Base-by-base conservation (phyloP, 1,140 invertebrate genomes). In the Papilio machaon region DNA sequence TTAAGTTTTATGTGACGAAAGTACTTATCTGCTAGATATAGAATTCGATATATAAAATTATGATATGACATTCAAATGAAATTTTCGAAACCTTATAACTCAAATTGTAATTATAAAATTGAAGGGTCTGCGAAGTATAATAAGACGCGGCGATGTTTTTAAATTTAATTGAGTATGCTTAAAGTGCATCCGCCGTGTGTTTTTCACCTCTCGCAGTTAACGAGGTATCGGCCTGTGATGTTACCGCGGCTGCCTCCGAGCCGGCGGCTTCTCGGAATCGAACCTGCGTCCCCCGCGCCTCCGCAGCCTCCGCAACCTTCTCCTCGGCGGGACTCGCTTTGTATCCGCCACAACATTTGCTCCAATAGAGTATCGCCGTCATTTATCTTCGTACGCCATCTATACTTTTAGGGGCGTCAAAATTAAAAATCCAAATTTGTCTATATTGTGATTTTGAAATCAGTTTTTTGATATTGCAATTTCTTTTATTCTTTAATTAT, bases 141-240 rank as follows among this genome's bases (percentile, higher is more conserved):
- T 58, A 78, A 30, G 76, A 54, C 74, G 60, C 60, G 77, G 73
- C 73, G 80, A 81, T 87, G 75, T 86, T 70, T 87, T 89, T 83
- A 85, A 88, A 86, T 91, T 91, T 89, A 90, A 91, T 91, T 88
- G 85, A 88, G 88, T 87, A 83, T 82, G 86, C 81, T 88, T 81
- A 85, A 88, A 88, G 83, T 85, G 85, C 83, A 84, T 85, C 83
- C 80, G 81, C 86, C 83, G 81, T 83, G 85, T 81, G 84, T 92
- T 92, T 92, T 92, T 91, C 90, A 90, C 90, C 88, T 91, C 85
- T 76, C 81, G 74, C 85, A 90, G 89, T 91, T 94, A 93, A 94
- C 91, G 89, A 94, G 91, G 90, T 88, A 85, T 83, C 84, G 82
- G 85, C 86, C 81, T 94, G 87, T 94, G 92, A 94, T 92, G 91